phyloP scores from a whole-genome alignment of 2,113 vertebrate genomes.

The Microcebus jonahi region DNA sequence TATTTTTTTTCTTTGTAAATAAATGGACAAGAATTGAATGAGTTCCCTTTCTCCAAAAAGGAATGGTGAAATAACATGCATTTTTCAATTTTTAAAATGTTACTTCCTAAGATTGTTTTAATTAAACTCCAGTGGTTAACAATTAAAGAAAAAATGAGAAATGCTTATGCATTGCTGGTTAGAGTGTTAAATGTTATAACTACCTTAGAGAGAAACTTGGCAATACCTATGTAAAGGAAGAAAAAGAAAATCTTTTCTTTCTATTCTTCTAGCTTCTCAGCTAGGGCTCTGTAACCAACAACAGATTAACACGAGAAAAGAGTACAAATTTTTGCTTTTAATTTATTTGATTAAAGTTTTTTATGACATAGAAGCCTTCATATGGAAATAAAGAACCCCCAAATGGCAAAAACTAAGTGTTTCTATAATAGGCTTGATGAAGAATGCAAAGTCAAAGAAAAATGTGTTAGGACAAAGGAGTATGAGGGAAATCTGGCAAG shows the following conservation, averaged over 20 bases:
- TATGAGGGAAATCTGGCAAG: background rate
- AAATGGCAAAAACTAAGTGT: background rate
- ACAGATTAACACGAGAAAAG: background rate
- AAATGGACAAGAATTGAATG: background rate
- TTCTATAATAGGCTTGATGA: background rate
- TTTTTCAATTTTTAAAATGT: background rate
- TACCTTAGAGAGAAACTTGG: background rate
- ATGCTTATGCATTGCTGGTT: background rate
- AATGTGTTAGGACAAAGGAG: too few species aligned
- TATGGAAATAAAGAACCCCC: background rate
- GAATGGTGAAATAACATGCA: background rate
- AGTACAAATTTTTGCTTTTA: background rate
- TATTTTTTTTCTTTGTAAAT: background rate
- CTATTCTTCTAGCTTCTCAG: background rate
- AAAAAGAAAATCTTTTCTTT: background rate
- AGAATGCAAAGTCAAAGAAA: background rate
- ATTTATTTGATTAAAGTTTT: background rate
- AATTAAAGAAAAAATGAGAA: background rate
- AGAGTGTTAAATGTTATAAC: background rate
- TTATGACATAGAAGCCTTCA: background rate
- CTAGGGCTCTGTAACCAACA: background rate
- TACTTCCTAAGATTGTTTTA: background rate
- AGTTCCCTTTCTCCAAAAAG: background rate
- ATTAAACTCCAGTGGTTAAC: background rate
- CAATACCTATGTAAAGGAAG: background rate